Base-by-base conservation (phyloP, 2,113 vertebrate genomes). In the Hucho hucho region DNA sequence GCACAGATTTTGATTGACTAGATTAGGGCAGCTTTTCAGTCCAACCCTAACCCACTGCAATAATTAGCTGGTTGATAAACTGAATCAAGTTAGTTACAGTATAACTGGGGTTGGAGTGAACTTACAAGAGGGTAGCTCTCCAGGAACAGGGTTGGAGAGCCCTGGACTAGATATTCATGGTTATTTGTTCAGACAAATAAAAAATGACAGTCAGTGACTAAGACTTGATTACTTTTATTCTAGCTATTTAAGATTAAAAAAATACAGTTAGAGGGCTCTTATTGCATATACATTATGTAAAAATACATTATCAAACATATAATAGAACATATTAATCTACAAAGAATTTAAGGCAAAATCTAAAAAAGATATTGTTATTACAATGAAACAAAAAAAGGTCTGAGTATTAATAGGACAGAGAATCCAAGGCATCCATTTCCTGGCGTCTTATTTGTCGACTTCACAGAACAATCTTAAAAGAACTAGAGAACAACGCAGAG, bases 391-490 rank as follows among this genome's bases (percentile, higher is more conserved):
- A 18, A 84, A 76, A 26, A 49, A 59, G 66, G 56, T 75, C 20
- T 22, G 37, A 43, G 37, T 18, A 56, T 56, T 16, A 56, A 53
- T 25, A 20, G 72, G 26, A 37, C 56, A 80, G 71, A 13, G 37
- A 37, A 63, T 53, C 75, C 49, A 66, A 76, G n/a, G 63, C 20
- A 43, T 70, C 49, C 84, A 73, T 22, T 53, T 58, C n/a, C 58
- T 1, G 0, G 14, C 18, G 9, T n/a, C 24, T 25, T n/a, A 9
- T 9, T 12, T 63, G 59, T 59, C 74, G 6, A 49, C 79, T 85
- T 98, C 92, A 99, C 85, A 99, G 93, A 83, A 98, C 91, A 16
- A 99, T 98, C 93, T 96, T 98, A 89, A 99, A 99, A 84, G 98
- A 99, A 88, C 97, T 98, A 89, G 46, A 56, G 20, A 58, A 9